Percentiles rank a stretch among this genome's conserved stretches.
Conservation (phyloP, 2,113 vertebrate species). For the Pterocles orientalis region DNA sequence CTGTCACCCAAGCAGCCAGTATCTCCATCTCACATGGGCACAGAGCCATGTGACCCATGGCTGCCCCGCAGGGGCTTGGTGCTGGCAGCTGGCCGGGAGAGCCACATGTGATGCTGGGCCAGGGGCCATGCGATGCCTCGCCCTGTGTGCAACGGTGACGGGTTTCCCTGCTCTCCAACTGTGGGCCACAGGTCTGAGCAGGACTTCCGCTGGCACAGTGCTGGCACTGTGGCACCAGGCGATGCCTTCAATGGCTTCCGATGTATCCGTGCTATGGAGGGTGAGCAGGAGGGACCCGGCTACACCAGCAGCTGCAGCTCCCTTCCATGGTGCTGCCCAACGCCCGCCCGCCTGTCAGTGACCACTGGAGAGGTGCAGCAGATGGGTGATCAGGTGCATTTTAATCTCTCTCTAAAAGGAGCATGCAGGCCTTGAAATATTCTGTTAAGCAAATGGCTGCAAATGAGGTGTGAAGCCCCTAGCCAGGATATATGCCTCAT, state of each 20-base stretch:
- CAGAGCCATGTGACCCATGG: fast-evolving
- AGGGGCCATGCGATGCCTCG: not conserved
- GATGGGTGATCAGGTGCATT: not conserved
- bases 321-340: no score
- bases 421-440: not conserved
- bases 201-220: not conserved
- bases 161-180: not conserved
- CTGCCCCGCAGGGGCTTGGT: not conserved
- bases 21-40: not conserved
- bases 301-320: not conserved
- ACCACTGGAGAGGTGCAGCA: not conserved
- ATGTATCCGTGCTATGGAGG: not conserved
- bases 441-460: not conserved
- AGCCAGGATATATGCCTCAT: not conserved
- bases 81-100: not conserved
- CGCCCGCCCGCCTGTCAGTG: not conserved
- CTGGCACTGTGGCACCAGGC: fast-evolving
- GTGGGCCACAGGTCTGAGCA: fast-evolving
- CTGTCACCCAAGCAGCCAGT: not conserved
- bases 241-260: not conserved
- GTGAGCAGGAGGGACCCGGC: fast-evolving
- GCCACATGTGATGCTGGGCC: no score
- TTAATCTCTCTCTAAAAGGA: not conserved
- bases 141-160: fast-evolving
- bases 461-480: slow-evolving; percentile 23